phyloP scores from a whole-genome alignment of 1,140 invertebrate genomes.

The Bombyx mandarina region DNA sequence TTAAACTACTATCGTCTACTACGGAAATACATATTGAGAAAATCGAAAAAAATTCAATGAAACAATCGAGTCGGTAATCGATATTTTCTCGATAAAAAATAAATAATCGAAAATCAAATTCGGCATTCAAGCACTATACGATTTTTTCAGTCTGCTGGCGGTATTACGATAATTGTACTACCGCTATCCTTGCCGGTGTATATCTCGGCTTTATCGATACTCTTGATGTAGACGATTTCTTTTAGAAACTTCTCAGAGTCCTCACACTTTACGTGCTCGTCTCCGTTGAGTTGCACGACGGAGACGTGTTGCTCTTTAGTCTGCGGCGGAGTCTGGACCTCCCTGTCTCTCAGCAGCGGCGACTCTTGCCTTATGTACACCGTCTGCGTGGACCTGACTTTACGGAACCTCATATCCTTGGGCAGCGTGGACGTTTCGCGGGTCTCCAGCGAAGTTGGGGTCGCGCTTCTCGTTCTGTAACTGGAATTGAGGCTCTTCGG shows the following conservation, averaged over 20 bases:
- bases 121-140: not conserved
- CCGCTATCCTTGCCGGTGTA: slow-evolving; percentile 48
- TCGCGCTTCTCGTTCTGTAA: slow-evolving; percentile 39
- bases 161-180: slow-evolving; percentile 59
- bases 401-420: slow-evolving; percentile 61
- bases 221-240: slow-evolving; percentile 47
- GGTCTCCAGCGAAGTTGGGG: slow-evolving; percentile 28
- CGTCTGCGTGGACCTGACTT: slow-evolving; percentile 54
- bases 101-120: not conserved
- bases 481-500: slow-evolving; percentile 50
- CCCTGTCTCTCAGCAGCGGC: slow-evolving; percentile 27
- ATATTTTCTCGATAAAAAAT: slow-evolving; percentile 1
- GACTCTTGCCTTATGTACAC: slow-evolving; percentile 55
- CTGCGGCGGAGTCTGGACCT: slow-evolving; percentile 15
- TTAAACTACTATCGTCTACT: no score
- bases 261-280: slow-evolving; percentile 43
- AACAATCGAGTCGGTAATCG: no score
- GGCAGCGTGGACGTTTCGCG: slow-evolving; percentile 53
- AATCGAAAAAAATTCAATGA: no score
- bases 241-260: slow-evolving; percentile 37
- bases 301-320: slow-evolving; percentile 41
- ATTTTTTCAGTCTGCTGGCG: slow-evolving; percentile 52
- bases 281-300: slow-evolving; percentile 51
- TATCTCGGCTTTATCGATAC: slow-evolving; percentile 46
- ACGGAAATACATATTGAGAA: no score